phyloP scores from a whole-genome alignment of 2,888 invertebrate species.

The Acheta domesticus region DNA sequence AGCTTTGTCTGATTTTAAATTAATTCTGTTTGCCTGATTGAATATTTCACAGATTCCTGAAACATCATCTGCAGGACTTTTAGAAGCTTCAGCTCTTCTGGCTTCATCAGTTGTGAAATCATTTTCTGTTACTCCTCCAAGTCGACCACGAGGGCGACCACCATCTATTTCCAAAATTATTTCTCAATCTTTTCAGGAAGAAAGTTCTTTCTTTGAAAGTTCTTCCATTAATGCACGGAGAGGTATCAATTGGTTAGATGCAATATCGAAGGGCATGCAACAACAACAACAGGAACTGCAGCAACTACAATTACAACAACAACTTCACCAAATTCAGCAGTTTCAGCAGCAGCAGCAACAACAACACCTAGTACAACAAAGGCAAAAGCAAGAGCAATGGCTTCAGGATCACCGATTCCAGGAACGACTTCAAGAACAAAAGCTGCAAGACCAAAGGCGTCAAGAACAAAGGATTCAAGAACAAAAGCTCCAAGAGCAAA shows the following conservation, averaged over 20 bases:
- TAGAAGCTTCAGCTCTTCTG: neutral
- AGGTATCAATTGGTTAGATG: neutral
- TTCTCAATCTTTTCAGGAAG: neutral
- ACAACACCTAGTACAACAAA: neutral
- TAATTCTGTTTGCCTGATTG: too few species aligned
- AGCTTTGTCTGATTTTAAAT: neutral
- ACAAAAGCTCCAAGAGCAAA: neutral
- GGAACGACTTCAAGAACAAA: neutral
- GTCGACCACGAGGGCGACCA: neutral
- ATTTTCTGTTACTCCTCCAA: conserved; percentile 18
- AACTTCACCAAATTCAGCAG: neutral
- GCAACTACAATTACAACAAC: neutral
- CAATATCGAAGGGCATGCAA: neutral
- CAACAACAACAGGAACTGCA: conserved; percentile 9
- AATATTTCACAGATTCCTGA: neutral
- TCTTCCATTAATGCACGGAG: too few species aligned
- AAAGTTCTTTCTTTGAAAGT: neutral
- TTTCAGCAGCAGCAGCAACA: neutral
- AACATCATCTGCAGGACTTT: neutral
- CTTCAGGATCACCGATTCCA: neutral
- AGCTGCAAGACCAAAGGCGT: neutral
- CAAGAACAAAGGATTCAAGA: neutral
- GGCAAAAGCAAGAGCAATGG: neutral
- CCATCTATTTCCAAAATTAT: neutral
- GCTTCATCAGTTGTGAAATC: neutral